Evolutionary conservation across 2,888 invertebrate genomes (phyloP).

Genomic region (Nowickia ferox): DNA sequence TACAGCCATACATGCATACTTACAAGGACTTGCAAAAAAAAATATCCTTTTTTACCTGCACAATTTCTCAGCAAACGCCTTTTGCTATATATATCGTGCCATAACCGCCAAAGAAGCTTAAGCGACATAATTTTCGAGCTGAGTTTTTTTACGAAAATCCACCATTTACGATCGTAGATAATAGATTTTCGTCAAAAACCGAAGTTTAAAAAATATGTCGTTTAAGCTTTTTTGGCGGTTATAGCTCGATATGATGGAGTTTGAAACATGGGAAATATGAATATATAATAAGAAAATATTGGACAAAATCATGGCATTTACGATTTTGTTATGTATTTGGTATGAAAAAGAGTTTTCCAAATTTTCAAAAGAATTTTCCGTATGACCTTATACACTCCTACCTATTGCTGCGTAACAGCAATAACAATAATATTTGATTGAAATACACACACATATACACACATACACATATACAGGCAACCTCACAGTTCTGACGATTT

Average conservation of each 20-base stretch:
- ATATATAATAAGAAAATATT: not conserved
- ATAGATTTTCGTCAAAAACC: no score
- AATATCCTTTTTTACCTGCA: not conserved
- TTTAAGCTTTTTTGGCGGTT: no score
- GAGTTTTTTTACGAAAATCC: no score
- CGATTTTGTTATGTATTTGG: no score
- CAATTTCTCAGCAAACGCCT: not conserved
- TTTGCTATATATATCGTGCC: not conserved
- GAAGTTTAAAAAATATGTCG: no score
- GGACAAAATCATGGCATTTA: not conserved
- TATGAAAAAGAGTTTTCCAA: not conserved
- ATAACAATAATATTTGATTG: slow-evolving; percentile 15
- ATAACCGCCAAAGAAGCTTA: no score
- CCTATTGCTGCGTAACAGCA: slow-evolving; percentile 20
- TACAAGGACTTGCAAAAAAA: slow-evolving; percentile 12
- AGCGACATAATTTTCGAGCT: no score
- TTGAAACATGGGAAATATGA: not conserved
- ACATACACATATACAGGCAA: not conserved
- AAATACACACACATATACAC: slow-evolving; percentile 9
- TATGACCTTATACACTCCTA: not conserved
- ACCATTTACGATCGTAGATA: no score
- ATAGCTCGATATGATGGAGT: no score
- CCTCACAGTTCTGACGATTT: not conserved
- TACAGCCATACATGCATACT: not conserved
- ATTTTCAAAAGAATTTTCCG: slow-evolving; percentile 11